phyloP scores from a whole-genome alignment of 2,113 vertebrate species.

The Puffinus mauretanicus region DNA sequence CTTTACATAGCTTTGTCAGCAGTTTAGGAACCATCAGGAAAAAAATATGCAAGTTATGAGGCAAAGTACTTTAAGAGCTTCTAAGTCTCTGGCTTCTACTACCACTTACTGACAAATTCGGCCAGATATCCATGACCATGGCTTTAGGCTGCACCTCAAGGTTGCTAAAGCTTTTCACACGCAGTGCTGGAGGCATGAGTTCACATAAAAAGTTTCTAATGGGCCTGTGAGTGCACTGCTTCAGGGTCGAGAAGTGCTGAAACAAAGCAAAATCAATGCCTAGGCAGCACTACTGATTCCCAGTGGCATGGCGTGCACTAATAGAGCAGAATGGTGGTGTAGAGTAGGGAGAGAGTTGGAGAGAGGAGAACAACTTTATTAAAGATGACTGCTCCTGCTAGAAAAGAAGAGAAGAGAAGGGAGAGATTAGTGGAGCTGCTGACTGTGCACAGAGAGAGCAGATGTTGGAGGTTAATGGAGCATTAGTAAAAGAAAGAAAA shows the following conservation, averaged over 20 bases:
- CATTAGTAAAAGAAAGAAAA: constrained; percentile 60
- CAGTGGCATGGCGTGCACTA: neutral
- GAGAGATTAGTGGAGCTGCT: constrained; percentile 64
- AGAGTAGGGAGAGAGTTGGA: neutral
- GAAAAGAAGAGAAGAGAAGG: neutral
- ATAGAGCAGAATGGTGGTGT: neutral
- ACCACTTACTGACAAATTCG: neutral
- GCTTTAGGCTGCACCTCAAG: neutral
- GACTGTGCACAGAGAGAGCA: constrained; percentile 54
- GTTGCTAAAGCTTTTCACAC: neutral
- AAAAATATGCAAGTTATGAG: neutral
- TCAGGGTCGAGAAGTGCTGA: constrained; percentile 47
- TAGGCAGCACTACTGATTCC: constrained; percentile 23
- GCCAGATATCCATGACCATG: neutral
- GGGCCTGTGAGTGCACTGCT: constrained; percentile 19
- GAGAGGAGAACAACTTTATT: neutral
- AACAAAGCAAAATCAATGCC: constrained; percentile 47
- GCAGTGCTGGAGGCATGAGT: neutral
- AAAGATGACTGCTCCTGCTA: neutral
- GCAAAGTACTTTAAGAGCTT: neutral
- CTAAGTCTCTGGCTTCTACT: neutral
- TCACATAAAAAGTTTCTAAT: constrained; percentile 8
- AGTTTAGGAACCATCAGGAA: neutral
- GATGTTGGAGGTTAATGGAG: constrained; percentile 72
- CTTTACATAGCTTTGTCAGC: neutral